Conservation (phyloP, 2,113 vertebrate species). For the Marmota flaviventris region DNA sequence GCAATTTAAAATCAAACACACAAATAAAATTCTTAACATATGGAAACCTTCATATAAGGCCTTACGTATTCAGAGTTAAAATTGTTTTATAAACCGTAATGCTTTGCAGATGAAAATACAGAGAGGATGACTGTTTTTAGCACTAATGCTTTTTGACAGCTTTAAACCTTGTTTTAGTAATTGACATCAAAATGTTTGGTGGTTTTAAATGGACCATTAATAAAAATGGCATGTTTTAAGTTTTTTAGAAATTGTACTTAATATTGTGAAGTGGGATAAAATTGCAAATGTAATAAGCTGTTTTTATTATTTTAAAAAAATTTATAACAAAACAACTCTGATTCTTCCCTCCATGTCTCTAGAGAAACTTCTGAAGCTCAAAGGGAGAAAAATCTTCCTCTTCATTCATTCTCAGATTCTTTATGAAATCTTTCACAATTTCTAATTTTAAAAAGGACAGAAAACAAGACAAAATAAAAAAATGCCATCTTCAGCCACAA, state of each 20-base stretch:
- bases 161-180: constrained; percentile 91
- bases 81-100: constrained; percentile 97
- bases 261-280: constrained; percentile 87
- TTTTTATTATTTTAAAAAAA: constrained; percentile 79
- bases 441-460: background rate
- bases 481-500: background rate
- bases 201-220: constrained; percentile 90
- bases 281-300: constrained; percentile 82
- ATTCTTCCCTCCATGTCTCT: constrained; percentile 7
- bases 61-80: constrained; percentile 94
- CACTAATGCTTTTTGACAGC: constrained; percentile 89
- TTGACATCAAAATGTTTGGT: constrained; percentile 91
- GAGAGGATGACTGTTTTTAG: constrained; percentile 87
- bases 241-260: constrained; percentile 86
- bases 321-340: constrained; percentile 73
- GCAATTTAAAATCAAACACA: constrained; percentile 94
- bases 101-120: constrained; percentile 93
- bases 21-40: constrained; percentile 94
- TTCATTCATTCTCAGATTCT: background rate
- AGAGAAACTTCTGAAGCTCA: constrained; percentile 58
- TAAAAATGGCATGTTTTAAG: constrained; percentile 88
- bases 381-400: constrained; percentile 40
- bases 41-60: constrained; percentile 94
- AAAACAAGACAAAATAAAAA: constrained; percentile 30
- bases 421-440: background rate